phyloP scores from a whole-genome alignment of 2,888 invertebrate genomes.

The Drosophila acutilabella region DNA sequence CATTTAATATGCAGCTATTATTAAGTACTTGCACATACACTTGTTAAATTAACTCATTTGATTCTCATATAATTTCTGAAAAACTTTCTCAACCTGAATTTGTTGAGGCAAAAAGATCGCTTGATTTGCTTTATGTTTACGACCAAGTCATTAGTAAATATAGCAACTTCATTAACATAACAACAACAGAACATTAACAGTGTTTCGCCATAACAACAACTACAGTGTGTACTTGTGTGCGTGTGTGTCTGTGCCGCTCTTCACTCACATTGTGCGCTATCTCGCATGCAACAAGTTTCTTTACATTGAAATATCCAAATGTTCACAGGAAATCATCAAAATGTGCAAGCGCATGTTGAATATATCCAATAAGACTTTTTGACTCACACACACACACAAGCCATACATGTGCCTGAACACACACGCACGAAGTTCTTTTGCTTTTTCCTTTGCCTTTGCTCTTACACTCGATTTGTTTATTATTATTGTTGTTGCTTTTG shows the following conservation, averaged over 20 bases:
- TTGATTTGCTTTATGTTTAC: conserved; percentile 10
- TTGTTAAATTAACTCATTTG: neutral
- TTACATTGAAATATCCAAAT: conserved; percentile 78
- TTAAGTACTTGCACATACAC: conserved; percentile 8
- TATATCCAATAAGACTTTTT: conserved; percentile 58
- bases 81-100: conserved; percentile 11
- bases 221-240: conserved; percentile 4
- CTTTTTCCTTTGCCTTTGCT: conserved; percentile 13
- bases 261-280: conserved; percentile 6
- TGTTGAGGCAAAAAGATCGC: conserved; percentile 1
- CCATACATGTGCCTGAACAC: too few species aligned
- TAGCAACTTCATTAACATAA: conserved; percentile 44
- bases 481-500: conserved; percentile 21
- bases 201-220: neutral
- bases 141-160: conserved; percentile 33
- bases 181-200: conserved; percentile 44
- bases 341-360: conserved; percentile 63
- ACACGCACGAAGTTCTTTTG: conserved; percentile 15
- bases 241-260: neutral
- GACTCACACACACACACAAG: conserved; percentile 25
- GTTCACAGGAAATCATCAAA: conserved; percentile 82
- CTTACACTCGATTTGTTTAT: neutral
- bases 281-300: conserved; percentile 81
- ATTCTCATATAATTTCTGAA: neutral
- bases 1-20: conserved; percentile 2